Evolutionary conservation across 2,888 invertebrate genomes (phyloP), one percentile per base, ranked within the genome.

Genomic region (Crepidodera aurea): DNA sequence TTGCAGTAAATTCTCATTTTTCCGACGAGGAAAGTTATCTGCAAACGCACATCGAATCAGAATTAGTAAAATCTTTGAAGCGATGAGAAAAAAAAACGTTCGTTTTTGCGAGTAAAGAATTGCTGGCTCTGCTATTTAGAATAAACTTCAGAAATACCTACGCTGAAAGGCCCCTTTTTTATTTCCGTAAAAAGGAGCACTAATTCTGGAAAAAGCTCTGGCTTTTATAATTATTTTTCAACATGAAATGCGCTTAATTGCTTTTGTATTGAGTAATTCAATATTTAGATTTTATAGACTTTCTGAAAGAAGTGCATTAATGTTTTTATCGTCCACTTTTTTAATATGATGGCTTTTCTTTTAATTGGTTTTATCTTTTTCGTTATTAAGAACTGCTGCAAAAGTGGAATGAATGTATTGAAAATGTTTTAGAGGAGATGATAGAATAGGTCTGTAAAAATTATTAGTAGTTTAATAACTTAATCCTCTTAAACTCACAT

Each of bases 11-110:
- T 39, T 50, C 15, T 37, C 56, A 18, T 22, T 50, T 57, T 57
- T 50, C 18, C 57, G 48, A 48, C 16, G 22, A 27, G 29, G 39
- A 29, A 57, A 50, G 48, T 57, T 57, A 57, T 57, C 57, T 57
- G 25, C 57, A 57, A 57, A 57, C 57, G 57, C 48, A 57, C 57
- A 57, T 34, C 18, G 57, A 50, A 57, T 57, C 48, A 40, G 39
- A 48, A 57, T 57, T 57, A 57, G 57, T 22, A 39, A 57, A 57
- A 57, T 57, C 57, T 37, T 56, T 46, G 15, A 29, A 56, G 40
- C 56, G 18, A 22, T 46, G 46, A 19, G 44, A 44, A 42, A 44
- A 44, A 54, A 55, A 42, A 32, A 40, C 48, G 15, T 15, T 37
- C 37, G 37, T 51, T 22, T 22, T 39, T 22, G 8, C 39, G 15